Conservation (phyloP, 2,888 invertebrate species). For the Nezara viridula region DNA sequence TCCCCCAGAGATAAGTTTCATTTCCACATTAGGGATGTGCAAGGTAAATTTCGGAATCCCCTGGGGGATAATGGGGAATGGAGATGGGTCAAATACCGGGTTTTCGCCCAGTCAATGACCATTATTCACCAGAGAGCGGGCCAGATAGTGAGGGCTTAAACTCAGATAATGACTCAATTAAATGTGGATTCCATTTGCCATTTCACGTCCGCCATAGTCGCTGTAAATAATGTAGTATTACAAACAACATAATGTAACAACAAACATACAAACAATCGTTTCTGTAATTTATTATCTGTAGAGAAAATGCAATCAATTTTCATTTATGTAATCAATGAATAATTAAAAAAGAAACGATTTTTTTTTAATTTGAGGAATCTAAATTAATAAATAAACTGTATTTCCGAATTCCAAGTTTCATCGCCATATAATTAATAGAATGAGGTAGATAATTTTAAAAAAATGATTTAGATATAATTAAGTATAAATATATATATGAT, state of each 20-base stretch:
- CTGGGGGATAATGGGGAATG: not conserved
- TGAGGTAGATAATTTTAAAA: too few species aligned
- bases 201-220: not conserved
- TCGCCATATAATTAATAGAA: too few species aligned
- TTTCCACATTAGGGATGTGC: constrained; percentile 1
- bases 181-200: constrained; percentile 34
- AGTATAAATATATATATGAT: too few species aligned
- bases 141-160: constrained; percentile 37
- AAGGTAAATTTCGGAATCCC: constrained; percentile 7
- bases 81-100: not conserved
- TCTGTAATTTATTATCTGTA: not conserved
- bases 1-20: not conserved
- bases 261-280: not conserved
- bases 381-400: too few species aligned
- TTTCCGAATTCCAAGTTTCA: too few species aligned
- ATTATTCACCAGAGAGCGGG: constrained; percentile 6
- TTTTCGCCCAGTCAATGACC: constrained; percentile 12
- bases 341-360: too few species aligned
- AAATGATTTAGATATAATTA: too few species aligned
- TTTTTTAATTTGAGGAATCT: too few species aligned
- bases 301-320: not conserved
- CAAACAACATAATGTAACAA: not conserved
- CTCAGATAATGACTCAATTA: constrained; percentile 46
- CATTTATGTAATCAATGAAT: too few species aligned
- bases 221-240: not conserved